Evolutionary conservation across 2,113 vertebrate genomes (phyloP).

Genomic region (Cynoglossus semilaevis): DNA sequence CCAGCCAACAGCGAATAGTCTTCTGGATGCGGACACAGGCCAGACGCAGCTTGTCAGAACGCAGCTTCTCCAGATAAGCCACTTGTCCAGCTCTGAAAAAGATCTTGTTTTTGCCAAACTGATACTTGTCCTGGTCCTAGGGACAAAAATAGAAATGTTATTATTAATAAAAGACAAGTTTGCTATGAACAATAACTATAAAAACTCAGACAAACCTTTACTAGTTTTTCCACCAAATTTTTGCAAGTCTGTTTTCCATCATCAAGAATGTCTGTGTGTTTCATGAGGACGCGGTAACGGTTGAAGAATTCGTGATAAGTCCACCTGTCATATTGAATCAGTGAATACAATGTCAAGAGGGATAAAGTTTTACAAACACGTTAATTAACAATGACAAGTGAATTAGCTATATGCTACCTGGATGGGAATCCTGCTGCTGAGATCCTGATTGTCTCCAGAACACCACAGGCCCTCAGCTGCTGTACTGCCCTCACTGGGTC

Average conservation of each 20-base stretch:
- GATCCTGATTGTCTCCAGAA: constrained; percentile 95
- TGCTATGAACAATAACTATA: background rate
- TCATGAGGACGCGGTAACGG: constrained; percentile 94
- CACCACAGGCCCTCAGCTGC: constrained; percentile 93
- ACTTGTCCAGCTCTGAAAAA: constrained; percentile 98
- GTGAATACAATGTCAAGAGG: background rate
- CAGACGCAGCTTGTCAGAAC: constrained; percentile 87
- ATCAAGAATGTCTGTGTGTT: constrained; percentile 85
- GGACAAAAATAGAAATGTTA: background rate
- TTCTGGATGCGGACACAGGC: constrained; percentile 96
- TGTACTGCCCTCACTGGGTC: constrained; percentile 91
- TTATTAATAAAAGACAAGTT: background rate
- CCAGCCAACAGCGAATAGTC: constrained; percentile 91
- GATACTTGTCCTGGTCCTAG: constrained; percentile 91
- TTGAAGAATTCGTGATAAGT: constrained; percentile 97
- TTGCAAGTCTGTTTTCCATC: constrained; percentile 90
- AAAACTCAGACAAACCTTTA: constrained; percentile 75
- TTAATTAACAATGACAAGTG: no score
- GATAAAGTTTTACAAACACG: no score
- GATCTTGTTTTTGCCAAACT: constrained; percentile 97
- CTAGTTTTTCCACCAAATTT: constrained; percentile 87
- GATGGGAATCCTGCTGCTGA: constrained; percentile 96
- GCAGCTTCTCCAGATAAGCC: constrained; percentile 94
- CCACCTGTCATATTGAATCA: constrained; percentile 79
- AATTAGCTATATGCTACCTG: constrained; percentile 74